Conservation (phyloP, 2,888 invertebrate species). For the Melanophora roralis region DNA sequence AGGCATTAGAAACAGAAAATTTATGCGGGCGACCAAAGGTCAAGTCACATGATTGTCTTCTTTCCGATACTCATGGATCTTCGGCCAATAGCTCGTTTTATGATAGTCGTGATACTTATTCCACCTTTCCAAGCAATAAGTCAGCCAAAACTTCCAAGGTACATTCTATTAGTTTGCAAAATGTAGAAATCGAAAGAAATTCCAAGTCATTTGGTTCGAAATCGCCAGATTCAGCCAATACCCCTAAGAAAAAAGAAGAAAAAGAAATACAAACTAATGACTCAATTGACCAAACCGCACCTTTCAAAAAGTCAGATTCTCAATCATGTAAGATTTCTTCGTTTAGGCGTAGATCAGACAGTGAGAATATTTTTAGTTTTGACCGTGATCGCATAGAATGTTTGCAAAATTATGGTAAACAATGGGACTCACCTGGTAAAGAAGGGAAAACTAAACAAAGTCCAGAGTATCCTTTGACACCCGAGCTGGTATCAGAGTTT, state of each 20-base stretch:
- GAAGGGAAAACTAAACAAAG: slow-evolving; percentile 80
- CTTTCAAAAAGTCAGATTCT: slow-evolving; percentile 69
- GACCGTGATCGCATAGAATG: slow-evolving; percentile 87
- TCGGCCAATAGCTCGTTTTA: slow-evolving; percentile 78
- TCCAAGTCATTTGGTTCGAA: slow-evolving; percentile 74
- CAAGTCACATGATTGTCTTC: slow-evolving; percentile 81
- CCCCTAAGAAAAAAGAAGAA: slow-evolving; percentile 71
- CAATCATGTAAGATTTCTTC: slow-evolving; percentile 75
- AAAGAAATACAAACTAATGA: slow-evolving; percentile 74
- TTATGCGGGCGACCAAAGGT: slow-evolving; percentile 75
- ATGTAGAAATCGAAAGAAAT: slow-evolving; percentile 84
- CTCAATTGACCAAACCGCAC: slow-evolving; percentile 71
- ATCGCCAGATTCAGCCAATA: slow-evolving; percentile 73
- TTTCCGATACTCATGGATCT: slow-evolving; percentile 78
- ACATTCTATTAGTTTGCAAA: slow-evolving; percentile 83
- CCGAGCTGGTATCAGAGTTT: slow-evolving; percentile 81
- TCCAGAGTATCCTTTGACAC: slow-evolving; percentile 78
- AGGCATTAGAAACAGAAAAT: slow-evolving; percentile 70
- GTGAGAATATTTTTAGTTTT: slow-evolving; percentile 84
- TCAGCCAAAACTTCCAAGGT: slow-evolving; percentile 80
- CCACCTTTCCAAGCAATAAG: slow-evolving; percentile 81
- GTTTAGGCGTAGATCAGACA: slow-evolving; percentile 84
- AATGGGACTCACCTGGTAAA: slow-evolving; percentile 73
- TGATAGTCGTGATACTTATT: slow-evolving; percentile 81
- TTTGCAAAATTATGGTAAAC: slow-evolving; percentile 79